Evolutionary conservation across 2,888 invertebrate genomes (phyloP).

Genomic region (Ornithoptera alexandrae): DNA sequence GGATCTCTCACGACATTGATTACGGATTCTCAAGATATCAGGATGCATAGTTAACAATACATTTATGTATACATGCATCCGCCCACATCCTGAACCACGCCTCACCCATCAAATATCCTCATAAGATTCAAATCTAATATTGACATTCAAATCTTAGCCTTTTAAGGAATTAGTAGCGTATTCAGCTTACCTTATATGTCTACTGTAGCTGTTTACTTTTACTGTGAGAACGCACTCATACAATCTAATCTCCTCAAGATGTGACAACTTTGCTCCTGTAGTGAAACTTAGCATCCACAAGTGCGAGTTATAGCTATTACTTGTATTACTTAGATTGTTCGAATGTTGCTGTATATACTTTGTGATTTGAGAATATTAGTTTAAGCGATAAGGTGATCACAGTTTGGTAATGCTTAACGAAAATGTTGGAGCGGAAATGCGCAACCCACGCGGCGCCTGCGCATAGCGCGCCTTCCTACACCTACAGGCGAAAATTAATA

Average conservation of each 20-base stretch:
- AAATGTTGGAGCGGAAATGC: slow-evolving; percentile 7
- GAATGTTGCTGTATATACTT: neutral
- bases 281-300: too few relatives aligned
- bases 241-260: neutral
- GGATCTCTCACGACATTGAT: neutral
- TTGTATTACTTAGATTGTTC: too few relatives aligned
- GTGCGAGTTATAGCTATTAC: too few relatives aligned
- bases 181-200: neutral
- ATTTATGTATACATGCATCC: neutral
- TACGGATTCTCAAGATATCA: neutral
- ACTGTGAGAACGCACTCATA: neutral
- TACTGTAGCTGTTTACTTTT: neutral
- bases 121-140: neutral
- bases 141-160: slow-evolving; percentile 2
- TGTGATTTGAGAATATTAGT: neutral
- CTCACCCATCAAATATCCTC: neutral
- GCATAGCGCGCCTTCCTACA: neutral
- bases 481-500: neutral
- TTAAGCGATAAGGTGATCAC: neutral
- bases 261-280: neutral
- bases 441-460: slow-evolving; percentile 12
- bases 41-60: neutral
- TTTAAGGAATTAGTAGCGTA: neutral
- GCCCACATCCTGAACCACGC: neutral
- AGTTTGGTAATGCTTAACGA: slow-evolving; percentile 11